Conservation (phyloP, 2,113 vertebrate species). For the Carollia perspicillata region DNA sequence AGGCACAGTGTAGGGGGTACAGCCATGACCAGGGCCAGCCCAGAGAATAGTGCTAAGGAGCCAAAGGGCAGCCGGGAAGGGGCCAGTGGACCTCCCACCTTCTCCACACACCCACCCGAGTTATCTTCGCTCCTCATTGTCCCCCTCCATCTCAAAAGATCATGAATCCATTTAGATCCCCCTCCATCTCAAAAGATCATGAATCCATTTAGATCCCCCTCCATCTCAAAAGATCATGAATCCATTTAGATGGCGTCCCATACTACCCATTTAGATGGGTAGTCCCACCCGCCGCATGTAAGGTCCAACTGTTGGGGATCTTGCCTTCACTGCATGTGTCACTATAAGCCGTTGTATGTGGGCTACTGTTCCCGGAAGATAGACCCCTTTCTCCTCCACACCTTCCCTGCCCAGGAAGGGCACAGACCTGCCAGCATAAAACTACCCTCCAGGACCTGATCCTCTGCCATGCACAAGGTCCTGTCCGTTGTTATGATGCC, state of each 20-base stretch:
- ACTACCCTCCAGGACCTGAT: constrained; percentile 85
- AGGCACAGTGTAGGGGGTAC: background rate
- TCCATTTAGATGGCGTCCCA: background rate
- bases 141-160: background rate
- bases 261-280: no score
- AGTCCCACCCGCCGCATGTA: background rate
- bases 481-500: constrained; percentile 87
- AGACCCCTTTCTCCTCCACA: background rate
- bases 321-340: background rate
- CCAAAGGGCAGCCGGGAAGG: background rate
- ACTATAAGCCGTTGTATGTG: background rate
- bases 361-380: background rate
- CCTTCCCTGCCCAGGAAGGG: background rate
- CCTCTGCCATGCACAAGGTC: constrained; percentile 86
- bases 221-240: background rate
- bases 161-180: no score
- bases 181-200: background rate
- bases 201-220: background rate
- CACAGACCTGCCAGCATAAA: constrained; percentile 86
- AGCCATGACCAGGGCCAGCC: background rate
- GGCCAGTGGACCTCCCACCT: background rate
- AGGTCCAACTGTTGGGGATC: background rate
- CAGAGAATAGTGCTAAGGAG: background rate
- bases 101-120: background rate
- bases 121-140: background rate